A percentile compares a stretch with the other conserved stretches of the same genome.
phyloP scores from a whole-genome alignment of 1,140 invertebrate genomes.

The Andrena cerasifolii region DNA sequence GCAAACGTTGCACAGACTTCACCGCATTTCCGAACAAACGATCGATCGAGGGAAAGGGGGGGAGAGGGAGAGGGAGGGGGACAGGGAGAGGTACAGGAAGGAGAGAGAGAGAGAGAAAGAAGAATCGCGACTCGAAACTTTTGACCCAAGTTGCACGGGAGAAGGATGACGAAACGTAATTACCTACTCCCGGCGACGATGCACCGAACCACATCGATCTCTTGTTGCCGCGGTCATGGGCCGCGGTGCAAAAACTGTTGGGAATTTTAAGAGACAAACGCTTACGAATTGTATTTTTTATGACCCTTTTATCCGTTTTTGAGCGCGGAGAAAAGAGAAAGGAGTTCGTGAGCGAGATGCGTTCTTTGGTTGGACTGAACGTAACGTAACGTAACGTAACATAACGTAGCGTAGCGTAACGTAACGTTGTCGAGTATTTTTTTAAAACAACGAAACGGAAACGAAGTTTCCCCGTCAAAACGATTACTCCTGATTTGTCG shows the following conservation, averaged over 20 bases:
- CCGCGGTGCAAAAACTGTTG: slow-evolving; percentile 38
- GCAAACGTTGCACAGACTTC: not conserved
- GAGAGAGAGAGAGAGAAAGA: too few species aligned
- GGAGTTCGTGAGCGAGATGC: slow-evolving; percentile 35
- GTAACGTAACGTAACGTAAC: slow-evolving; percentile 19
- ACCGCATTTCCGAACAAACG: not conserved
- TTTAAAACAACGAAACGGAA: slow-evolving; percentile 34
- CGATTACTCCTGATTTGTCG: slow-evolving; percentile 34
- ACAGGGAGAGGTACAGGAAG: too few species aligned
- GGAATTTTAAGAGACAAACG: slow-evolving; percentile 63
- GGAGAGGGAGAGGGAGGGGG: too few species aligned
- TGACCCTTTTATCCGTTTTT: slow-evolving; percentile 63
- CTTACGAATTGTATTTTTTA: slow-evolving; percentile 70
- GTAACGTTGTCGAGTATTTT: slow-evolving; percentile 49
- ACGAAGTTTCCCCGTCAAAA: slow-evolving; percentile 2
- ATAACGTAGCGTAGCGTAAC: too few species aligned
- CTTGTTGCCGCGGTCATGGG: not conserved
- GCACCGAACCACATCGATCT: slow-evolving; percentile 38
- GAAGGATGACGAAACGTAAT: not conserved
- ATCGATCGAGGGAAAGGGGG: not conserved
- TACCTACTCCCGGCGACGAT: slow-evolving; percentile 5
- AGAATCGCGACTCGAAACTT: slow-evolving; percentile 10
- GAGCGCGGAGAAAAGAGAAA: slow-evolving; percentile 32
- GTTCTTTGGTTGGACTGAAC: slow-evolving; percentile 52
- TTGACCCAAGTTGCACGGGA: slow-evolving; percentile 13